These are phyloP conservation scores for Sarcophilus harrisii DNA, from an alignment of 2,797 vertebrate species.

Conservation along the genomic window DNA sequence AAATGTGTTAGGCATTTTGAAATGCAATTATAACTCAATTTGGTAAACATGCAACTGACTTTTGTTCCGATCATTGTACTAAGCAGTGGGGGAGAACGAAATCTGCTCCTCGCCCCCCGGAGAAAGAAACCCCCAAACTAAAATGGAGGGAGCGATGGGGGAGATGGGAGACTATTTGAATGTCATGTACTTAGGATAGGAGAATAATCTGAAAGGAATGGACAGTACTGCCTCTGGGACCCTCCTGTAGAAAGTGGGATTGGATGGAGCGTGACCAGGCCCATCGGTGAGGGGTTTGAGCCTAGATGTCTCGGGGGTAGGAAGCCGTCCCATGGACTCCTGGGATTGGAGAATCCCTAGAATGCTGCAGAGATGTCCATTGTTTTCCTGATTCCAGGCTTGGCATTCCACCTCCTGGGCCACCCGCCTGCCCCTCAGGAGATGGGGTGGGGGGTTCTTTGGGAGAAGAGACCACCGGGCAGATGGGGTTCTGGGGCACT, in stretches of 20 bases:
- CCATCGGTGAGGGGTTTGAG: background rate
- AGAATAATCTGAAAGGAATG: background rate
- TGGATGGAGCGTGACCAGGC: too few relatives aligned
- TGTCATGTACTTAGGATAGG: background rate
- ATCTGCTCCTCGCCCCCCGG: background rate
- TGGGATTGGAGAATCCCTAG: too few relatives aligned
- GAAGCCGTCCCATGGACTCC: too few relatives aligned
- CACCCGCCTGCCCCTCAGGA: background rate
- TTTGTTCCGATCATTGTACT: background rate
- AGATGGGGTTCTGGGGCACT: background rate
- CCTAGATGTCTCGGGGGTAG: too few relatives aligned
- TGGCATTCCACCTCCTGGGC: background rate
- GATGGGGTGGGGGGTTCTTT: background rate
- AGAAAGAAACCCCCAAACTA: too few relatives aligned
- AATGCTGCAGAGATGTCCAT: too few relatives aligned
- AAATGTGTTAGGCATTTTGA: slow-evolving; percentile 16
- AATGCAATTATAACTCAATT: background rate
- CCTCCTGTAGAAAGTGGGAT: background rate
- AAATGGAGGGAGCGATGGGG: too few relatives aligned
- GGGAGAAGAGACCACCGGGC: background rate
- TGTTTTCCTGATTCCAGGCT: background rate
- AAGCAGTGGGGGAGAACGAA: background rate
- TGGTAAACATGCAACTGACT: background rate
- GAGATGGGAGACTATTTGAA: background rate
- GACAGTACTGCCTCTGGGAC: background rate